These are phyloP conservation scores for Metridium senile DNA, from an alignment of 92 coral and sea anemone genomes.

Conservation along the genomic window DNA sequence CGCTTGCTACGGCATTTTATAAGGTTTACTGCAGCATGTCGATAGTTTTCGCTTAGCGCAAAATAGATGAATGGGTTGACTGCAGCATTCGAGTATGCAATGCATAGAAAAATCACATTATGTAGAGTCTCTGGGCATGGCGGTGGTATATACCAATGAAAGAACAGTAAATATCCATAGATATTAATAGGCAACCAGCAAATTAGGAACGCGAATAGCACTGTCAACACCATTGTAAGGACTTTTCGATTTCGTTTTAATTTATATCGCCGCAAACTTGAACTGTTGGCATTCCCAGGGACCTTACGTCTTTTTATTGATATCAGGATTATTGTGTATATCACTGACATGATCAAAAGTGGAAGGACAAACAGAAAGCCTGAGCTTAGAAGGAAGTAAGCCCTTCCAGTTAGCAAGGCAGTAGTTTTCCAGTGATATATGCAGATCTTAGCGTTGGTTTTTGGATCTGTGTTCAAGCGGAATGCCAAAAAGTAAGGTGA, in stretches of 20 bases:
- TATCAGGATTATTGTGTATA: constrained; percentile 45
- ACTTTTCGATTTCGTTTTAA: constrained; percentile 59
- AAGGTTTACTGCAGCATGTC: constrained; percentile 37
- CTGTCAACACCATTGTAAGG: constrained; percentile 49
- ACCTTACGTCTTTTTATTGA: constrained; percentile 35
- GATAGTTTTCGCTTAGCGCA: constrained; percentile 55
- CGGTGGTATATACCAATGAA: constrained; percentile 16
- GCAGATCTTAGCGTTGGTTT: constrained; percentile 8
- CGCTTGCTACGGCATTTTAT: constrained; percentile 17
- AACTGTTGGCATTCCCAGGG: constrained; percentile 33
- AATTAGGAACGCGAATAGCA: constrained; percentile 51
- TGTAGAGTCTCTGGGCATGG: constrained; percentile 23
- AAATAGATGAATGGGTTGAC: constrained; percentile 57
- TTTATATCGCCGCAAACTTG: constrained; percentile 24
- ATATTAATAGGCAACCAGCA: constrained; percentile 62
- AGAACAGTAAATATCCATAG: constrained; percentile 27
- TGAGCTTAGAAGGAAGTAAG: constrained; percentile 40
- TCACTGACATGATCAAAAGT: constrained; percentile 27
- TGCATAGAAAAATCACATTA: constrained; percentile 15
- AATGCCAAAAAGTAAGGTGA: constrained; percentile 40
- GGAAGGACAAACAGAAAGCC: constrained; percentile 50
- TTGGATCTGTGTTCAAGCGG: constrained; percentile 9
- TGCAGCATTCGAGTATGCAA: constrained; percentile 48
- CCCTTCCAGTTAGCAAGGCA: constrained; percentile 1
- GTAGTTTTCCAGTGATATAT: background rate